These are phyloP conservation scores for Catharus fuscescens DNA, from an alignment of 2,113 vertebrate genomes.

Conservation along the genomic window DNA sequence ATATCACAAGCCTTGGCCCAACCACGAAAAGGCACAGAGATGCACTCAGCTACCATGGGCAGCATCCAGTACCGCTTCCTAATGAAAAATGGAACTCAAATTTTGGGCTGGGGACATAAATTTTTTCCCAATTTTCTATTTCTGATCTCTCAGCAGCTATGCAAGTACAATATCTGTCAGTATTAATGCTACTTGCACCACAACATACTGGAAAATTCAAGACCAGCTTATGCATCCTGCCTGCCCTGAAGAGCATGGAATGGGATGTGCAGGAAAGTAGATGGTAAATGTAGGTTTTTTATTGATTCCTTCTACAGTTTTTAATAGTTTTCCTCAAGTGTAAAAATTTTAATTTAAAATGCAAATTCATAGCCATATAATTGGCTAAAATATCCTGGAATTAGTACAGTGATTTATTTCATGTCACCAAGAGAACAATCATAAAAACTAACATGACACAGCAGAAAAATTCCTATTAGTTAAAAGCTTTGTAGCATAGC, in stretches of 20 bases:
- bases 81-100: background rate
- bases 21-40: background rate
- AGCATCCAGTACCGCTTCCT: background rate
- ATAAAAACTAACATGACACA: background rate
- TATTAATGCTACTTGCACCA: background rate
- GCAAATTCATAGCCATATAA: background rate
- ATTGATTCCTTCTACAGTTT: background rate
- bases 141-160: background rate
- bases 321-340: background rate
- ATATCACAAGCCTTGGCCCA: background rate
- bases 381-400: background rate
- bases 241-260: background rate
- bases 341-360: background rate
- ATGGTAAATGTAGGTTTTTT: rapidly evolving
- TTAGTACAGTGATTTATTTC: background rate
- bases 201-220: background rate
- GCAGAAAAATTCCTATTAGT: background rate
- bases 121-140: background rate
- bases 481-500: background rate
- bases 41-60: rapidly evolving
- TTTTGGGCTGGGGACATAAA: background rate
- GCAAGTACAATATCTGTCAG: background rate
- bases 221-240: background rate
- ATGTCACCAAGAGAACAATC: background rate
- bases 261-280: background rate